Base-by-base conservation (phyloP, 1,140 invertebrate genomes). In the Papilio machaon region DNA sequence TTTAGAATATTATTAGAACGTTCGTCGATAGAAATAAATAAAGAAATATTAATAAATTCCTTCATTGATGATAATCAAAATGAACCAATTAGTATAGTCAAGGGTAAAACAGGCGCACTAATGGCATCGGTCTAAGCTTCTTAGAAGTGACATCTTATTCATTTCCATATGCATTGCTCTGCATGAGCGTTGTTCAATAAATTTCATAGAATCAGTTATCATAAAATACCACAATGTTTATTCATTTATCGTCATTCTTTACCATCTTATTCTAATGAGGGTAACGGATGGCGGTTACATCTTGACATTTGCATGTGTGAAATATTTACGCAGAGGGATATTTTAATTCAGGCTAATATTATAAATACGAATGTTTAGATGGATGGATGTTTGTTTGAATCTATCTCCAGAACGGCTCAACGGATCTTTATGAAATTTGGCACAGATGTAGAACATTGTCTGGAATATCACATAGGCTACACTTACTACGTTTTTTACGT, bases 171-270 rank as follows among this genome's bases (percentile, higher is more conserved):
- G 60, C 60, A 64, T 64, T 64, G 58, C 58, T 23, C 19, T 64
- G 10, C 11, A 23, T 23, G 60, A 30, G 23, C 60, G 23, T 30
- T 23, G 23, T 64, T 64, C 23, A 64, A 64, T 64, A 64, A 64
- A 64, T 64, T 64, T 64, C 60, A 64, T 30, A 30, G 60, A 64
- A 64, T 64, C 60, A 64, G 9, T 64, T 35, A 8, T 64, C 19
- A 30, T 64, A 64, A 64, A 64, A 64, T 64, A 64, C 17, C 60
- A 30, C 23, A 30, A 64, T 23, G 58, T 3, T 23, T 60, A 60
- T 17, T 52, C 6, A 52, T 60, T 60, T 60, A 60, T 60, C 58
- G 19, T 8, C 17, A 19, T 17, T 6, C 19, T 52, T 52, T 23
- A 60, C n/a, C 54, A 58, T n/a, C 19, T 60, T 9, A 58, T 6